phyloP scores from a whole-genome alignment of 2,888 invertebrate genomes.

The Phragmatobia fuliginosa region DNA sequence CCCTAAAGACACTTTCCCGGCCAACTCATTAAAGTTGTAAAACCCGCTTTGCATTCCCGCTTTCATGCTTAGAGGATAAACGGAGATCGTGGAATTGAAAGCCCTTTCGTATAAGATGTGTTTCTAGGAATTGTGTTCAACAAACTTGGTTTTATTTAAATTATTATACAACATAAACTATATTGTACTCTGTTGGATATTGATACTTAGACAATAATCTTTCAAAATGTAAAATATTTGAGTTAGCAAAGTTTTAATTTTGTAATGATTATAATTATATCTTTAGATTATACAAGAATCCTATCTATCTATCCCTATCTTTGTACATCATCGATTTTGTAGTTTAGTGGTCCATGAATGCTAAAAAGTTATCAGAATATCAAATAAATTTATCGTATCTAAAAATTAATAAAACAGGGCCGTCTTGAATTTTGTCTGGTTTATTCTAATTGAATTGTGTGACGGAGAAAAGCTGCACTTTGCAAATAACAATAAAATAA shows the following conservation, averaged over 20 bases:
- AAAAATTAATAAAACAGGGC: not conserved
- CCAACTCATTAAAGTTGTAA: slow-evolving; percentile 17
- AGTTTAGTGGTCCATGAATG: not conserved
- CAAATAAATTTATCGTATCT: not conserved
- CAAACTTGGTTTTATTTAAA: not conserved
- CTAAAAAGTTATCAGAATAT: not conserved
- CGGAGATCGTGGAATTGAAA: slow-evolving; percentile 1
- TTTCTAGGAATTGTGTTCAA: not conserved
- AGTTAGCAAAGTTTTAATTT: not conserved
- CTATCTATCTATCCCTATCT: too few relatives aligned
- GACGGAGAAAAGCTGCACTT: not conserved
- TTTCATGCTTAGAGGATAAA: slow-evolving; percentile 11
- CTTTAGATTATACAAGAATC: too few relatives aligned
- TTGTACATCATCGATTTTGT: not conserved
- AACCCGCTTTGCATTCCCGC: slow-evolving; percentile 4
- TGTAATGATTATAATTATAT: not conserved
- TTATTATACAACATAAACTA: not conserved
- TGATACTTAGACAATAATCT: not conserved
- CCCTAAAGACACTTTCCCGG: slow-evolving; percentile 4
- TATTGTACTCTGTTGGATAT: not conserved
- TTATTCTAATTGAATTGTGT: not conserved
- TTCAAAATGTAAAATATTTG: not conserved
- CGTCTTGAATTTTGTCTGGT: not conserved
- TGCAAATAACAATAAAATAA: not conserved
- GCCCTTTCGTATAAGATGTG: not conserved